Percentiles rank a stretch among this genome's conserved stretches.
These are phyloP conservation scores for Diplogasteroides magnus DNA, from an alignment of 1,140 invertebrate species.

Conservation along the genomic window DNA sequence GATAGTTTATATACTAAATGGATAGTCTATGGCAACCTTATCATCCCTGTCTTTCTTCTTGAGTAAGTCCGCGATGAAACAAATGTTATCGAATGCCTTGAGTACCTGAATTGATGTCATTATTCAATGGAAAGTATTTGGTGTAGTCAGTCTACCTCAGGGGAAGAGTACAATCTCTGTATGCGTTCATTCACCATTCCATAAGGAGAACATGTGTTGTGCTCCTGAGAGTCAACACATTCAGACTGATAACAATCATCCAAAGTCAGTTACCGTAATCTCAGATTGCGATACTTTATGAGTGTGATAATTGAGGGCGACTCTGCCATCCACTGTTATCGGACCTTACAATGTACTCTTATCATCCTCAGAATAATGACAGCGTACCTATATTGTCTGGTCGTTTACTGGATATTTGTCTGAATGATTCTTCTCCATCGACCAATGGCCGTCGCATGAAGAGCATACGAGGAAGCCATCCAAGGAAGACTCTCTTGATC, in stretches of 20 bases:
- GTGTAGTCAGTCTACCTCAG: conserved; percentile 17
- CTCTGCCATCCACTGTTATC: conserved; percentile 32
- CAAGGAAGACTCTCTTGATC: conserved; percentile 80
- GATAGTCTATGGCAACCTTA: too few relatives aligned
- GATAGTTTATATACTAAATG: too few relatives aligned
- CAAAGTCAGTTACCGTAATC: conserved; percentile 29
- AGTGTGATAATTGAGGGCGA: conserved; percentile 40
- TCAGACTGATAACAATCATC: too few relatives aligned
- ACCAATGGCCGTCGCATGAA: conserved; percentile 57
- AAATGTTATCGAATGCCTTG: conserved; percentile 54
- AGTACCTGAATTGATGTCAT: conserved; percentile 28
- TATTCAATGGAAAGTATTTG: background rate
- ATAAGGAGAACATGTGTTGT: too few relatives aligned
- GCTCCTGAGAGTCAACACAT: too few relatives aligned
- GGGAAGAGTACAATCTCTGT: conserved; percentile 48
- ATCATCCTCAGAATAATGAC: background rate
- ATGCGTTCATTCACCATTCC: conserved; percentile 42
- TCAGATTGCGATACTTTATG: conserved; percentile 41
- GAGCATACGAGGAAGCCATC: conserved; percentile 71
- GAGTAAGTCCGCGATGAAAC: conserved; percentile 52
- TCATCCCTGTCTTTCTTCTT: conserved; percentile 55
- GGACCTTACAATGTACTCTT: conserved; percentile 11
- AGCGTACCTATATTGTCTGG: conserved; percentile 1
- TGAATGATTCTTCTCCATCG: conserved; percentile 31
- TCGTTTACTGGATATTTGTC: conserved; percentile 12